A percentile compares a stretch with the other conserved stretches of the same genome.
phyloP scores from a whole-genome alignment of 2,797 vertebrate species.

The Rhinogobio ventralis region DNA sequence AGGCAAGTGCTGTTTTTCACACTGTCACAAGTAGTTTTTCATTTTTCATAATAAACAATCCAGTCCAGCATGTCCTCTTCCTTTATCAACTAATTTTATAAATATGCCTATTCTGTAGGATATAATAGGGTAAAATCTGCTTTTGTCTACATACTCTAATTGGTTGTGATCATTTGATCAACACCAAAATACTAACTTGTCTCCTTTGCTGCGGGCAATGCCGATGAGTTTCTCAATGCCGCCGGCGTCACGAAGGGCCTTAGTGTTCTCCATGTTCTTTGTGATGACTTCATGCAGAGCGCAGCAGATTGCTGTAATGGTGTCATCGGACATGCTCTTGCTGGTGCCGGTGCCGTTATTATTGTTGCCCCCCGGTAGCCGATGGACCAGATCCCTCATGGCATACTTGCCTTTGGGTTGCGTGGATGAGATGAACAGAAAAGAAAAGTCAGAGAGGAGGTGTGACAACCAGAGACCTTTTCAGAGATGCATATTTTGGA shows the following conservation, averaged over 20 bases:
- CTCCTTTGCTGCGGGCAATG: constrained; percentile 98
- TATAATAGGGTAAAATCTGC: neutral
- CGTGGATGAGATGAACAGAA: constrained; percentile 30
- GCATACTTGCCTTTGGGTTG: constrained; percentile 92
- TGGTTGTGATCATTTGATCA: neutral
- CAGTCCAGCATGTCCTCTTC: neutral
- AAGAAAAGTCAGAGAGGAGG: neutral
- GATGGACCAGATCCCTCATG: constrained; percentile 97
- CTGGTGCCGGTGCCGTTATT: constrained; percentile 76
- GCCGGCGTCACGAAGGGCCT: constrained; percentile 96
- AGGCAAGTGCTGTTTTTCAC: neutral
- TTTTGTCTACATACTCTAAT: constrained; percentile 1
- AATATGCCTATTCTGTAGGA: neutral
- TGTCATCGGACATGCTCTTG: constrained; percentile 98
- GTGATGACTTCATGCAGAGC: constrained; percentile 99
- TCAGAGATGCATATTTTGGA: constrained; percentile 36
- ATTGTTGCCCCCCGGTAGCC: constrained; percentile 93
- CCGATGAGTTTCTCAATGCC: constrained; percentile 98
- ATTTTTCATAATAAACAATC: neutral
- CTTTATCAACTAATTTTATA: neutral
- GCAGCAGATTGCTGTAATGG: constrained; percentile 98
- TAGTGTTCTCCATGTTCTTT: constrained; percentile 99
- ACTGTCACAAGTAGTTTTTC: neutral
- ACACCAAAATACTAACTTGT: constrained; percentile 86
- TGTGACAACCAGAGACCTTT: constrained; percentile 25